Evolutionary conservation across 2,888 invertebrate genomes (phyloP), one percentile per base, ranked within the genome.

Genomic region (Crioceris asparagi): DNA sequence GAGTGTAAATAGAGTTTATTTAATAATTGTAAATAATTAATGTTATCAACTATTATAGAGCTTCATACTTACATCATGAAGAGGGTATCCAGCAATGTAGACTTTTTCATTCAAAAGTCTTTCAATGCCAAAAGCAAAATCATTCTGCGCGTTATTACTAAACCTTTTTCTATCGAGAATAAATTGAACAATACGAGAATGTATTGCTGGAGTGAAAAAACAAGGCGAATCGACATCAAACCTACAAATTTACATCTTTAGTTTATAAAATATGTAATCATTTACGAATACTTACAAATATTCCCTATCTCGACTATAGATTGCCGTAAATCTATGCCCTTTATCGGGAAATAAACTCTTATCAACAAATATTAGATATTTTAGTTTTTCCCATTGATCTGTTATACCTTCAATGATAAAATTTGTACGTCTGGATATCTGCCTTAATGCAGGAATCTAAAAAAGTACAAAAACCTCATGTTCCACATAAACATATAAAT

Each of bases 181-280:
- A 61, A 91, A 93, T 62, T 93, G 88, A 0, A 93, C 86, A 44
- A 94, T 87, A 43, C 90, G 74, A 8, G 88, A 86, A 40, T 87
- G 77, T 29, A 86, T 80, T 2, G 87, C 79, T 3, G 87, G 78
- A 27, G 83, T 83, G 67, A 94, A 93, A 64, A 93, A 91, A 49
- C 81, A 78, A 6, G 83, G 79, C 19, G 81, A 74, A 34, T 77
- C 67, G 26, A 85, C 76, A 61, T 90, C 86, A 63, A 92, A 93
- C 62, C 88, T 88, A 58, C 7, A 61, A 60, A 36, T 47, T 37
- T 32, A 39, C 36, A 21, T 17, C 38, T 45, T 36, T 26, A 31
- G 32, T n/a, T 36, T 29, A 32, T 37, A 35, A 25, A 25, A n/a
- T 14, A 8, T 4, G 4, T 8, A 4, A 26, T 12, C n/a, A 26